These are phyloP conservation scores for Euphysa ruthae DNA, from an alignment of 30 jellyfish, hydroid and myxozoan species.

Conservation along the genomic window DNA sequence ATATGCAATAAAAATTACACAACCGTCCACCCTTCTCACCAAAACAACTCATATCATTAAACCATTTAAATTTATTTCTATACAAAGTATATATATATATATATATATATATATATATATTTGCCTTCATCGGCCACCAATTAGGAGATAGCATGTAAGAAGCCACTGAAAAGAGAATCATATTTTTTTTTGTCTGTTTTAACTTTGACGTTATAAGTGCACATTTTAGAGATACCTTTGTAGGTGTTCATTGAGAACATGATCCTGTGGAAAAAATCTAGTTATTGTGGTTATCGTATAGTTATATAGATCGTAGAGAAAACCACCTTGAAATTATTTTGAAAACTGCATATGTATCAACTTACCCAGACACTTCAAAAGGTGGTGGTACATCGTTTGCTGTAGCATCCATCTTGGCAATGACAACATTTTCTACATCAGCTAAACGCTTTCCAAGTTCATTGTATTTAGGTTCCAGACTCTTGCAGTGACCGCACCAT, in stretches of 20 bases:
- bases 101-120: not conserved
- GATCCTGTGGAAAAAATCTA: no score
- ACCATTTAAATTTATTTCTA: no score
- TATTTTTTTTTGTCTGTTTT: not conserved
- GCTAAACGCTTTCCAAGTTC: conserved; percentile 85
- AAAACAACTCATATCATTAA: no score
- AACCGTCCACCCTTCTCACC: no score
- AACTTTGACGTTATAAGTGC: no score
- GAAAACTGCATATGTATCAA: not conserved
- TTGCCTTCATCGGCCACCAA: not conserved
- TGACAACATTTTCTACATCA: conserved; percentile 78
- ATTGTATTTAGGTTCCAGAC: conserved; percentile 74
- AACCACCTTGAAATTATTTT: not conserved
- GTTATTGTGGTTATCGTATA: no score
- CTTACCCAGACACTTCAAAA: conserved; percentile 83
- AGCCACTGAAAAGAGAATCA: not conserved
- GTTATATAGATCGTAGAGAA: no score
- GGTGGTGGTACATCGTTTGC: conserved; percentile 81
- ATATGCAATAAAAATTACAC: no score
- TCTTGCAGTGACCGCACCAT: conserved; percentile 98
- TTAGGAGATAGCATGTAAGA: not conserved
- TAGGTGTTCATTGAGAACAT: no score
- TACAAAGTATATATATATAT: no score
- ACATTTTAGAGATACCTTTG: no score
- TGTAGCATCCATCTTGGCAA: conserved; percentile 98